phyloP scores from a whole-genome alignment of 2,797 vertebrate genomes.

The Sarcophilus harrisii region DNA sequence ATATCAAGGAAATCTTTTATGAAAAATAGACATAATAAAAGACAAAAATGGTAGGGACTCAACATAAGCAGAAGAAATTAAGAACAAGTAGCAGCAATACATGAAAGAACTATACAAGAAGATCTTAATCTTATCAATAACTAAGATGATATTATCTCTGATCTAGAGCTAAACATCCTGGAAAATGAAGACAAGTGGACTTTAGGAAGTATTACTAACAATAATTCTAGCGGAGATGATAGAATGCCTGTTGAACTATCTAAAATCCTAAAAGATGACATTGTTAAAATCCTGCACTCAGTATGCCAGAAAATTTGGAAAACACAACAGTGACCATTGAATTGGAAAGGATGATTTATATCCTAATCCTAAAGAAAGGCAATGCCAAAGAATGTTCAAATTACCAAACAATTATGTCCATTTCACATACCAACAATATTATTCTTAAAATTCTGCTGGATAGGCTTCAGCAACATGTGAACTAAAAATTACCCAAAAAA shows the following conservation, averaged over 20 bases:
- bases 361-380: background rate
- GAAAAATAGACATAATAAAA: background rate
- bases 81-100: background rate
- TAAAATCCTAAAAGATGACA: background rate
- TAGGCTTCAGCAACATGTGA: background rate
- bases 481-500: background rate
- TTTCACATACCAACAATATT: background rate
- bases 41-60: background rate
- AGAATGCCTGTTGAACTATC: background rate
- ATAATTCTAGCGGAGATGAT: background rate
- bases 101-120: background rate
- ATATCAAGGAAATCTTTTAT: background rate
- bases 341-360: background rate
- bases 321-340: background rate
- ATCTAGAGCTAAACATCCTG: background rate
- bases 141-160: background rate
- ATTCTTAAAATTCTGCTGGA: background rate
- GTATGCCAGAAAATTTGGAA: background rate
- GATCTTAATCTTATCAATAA: background rate
- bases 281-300: background rate
- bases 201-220: background rate
- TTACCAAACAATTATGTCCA: background rate
- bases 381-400: background rate
- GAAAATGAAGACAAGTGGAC: background rate
- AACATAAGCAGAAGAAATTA: background rate